Evolutionary conservation across 2,113 vertebrate genomes (phyloP), one percentile per base, ranked within the genome.

Genomic region (Equus przewalskii): DNA sequence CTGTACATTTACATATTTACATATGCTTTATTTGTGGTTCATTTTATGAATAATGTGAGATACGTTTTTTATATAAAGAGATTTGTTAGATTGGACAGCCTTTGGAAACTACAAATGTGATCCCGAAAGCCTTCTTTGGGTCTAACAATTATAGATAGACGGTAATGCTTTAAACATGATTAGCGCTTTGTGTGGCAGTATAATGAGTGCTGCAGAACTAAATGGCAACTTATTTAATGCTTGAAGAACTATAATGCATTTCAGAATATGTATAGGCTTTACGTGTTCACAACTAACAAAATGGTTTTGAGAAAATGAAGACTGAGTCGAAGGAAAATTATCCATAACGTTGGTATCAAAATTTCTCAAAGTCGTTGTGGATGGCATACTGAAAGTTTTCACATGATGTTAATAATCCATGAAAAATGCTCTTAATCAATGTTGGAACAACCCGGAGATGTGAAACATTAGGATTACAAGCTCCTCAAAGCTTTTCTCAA

Each of bases 31-130:
- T 56, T 76, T 8, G 28, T 78, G 65, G 19, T 73, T 96, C n/a
- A 46, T 86, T 89, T 94, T 96, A 46, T 81, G 82, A 69, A 69
- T 69, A 83, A 78, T 46, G 28, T 69, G 36, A 22, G 18, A 12
- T 73, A 28, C 49, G n/a, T 44, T 15, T 65, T 64, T 67, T 84
- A 54, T 13, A 72, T 78, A 36, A 41, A 78, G 14, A 84, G 14
- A 73, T 56, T 91, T 85, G 33, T 91, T 94, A 82, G 69, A 19
- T 91, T 94, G 41, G 69, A 91, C 13, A 51, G 10, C 11, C 12
- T 67, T 96, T 96, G 79, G 33, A 81, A 93, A 96, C 86, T 80
- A 51, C 12, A 88, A n/a, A 75, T 60, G 36, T 30, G 88, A 76
- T 87, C 65, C 41, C 60, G 67, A 75, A 91, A 78, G 28, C 26